Conservation (phyloP, 2,888 invertebrate genomes). For the Amphipoea lucens region DNA sequence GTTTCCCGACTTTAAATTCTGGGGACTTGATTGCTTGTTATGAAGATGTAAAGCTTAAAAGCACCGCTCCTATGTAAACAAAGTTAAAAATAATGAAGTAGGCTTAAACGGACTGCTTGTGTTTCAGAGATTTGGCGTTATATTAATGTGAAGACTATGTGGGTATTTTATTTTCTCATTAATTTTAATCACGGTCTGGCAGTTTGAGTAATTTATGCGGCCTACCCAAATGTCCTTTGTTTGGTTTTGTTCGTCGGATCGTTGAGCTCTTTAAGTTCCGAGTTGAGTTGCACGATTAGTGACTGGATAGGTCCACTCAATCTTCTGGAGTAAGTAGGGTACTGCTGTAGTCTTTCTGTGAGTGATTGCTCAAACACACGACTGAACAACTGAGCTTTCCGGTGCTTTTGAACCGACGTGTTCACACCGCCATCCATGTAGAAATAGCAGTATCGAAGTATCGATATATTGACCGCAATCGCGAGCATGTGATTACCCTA, state of each 20-base stretch:
- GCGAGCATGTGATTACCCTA: background rate
- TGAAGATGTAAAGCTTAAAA: background rate
- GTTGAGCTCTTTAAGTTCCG: too few relatives aligned
- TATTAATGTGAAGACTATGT: background rate
- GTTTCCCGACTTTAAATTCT: conserved; percentile 29
- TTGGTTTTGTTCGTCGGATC: background rate
- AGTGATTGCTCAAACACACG: background rate
- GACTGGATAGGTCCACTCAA: background rate
- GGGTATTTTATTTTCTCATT: too few relatives aligned
- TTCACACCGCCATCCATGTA: too few relatives aligned
- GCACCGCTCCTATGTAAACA: background rate
- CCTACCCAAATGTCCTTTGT: background rate
- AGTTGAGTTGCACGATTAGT: too few relatives aligned
- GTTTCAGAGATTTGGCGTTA: background rate
- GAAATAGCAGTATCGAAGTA: background rate
- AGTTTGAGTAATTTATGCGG: background rate
- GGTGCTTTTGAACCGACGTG: background rate
- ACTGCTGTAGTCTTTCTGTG: background rate
- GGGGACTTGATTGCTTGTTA: background rate
- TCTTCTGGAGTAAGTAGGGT: background rate
- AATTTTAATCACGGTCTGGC: too few relatives aligned
- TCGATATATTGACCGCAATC: background rate
- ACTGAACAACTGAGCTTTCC: background rate
- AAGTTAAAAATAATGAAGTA: background rate
- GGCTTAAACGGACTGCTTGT: background rate